Evolutionary conservation across 2,888 invertebrate genomes (phyloP), one percentile per base, ranked within the genome.

Genomic region (Clunio marinus): DNA sequence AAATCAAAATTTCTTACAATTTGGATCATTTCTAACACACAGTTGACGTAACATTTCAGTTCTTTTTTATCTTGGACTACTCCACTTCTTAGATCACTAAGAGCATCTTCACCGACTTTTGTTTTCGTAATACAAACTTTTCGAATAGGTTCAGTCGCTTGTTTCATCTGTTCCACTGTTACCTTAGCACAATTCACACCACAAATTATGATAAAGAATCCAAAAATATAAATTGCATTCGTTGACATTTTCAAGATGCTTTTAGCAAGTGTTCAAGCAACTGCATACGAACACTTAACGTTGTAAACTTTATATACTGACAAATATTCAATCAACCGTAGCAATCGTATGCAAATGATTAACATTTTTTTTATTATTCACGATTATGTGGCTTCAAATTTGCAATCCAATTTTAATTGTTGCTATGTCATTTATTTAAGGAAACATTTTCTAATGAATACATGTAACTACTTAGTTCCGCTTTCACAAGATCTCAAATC

Each of bases 1-100:
- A 20, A 17, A 13, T 24, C 7, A 24, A 25, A 7, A 15, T 24
- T 24, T 57, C 63, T 46, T 17, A 63, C 63, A 22, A 32, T 55
- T 32, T 66, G 55, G 55, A 66, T 66, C 66, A 66, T 66, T 24
- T 66, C 66, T n/a, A 66, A 25, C 2, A 66, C 32, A 35, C 66
- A 66, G 22, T 55, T 66, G 35, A 66, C 35, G 24, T 66, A 66
- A 8, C 66, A 66, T 46, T 66, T 66, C 2, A 51, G 13, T 32
- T 66, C 55, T 28, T 51, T 55, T 15, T 1, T 27, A 24, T 66
- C 55, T 7, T 32, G 55, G 4, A 66, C 10, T 24, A 22, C 13
- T 2, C 51, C 32, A 24, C 1, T 20, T 24, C 55, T 28, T 24
- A 66, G 5, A 1, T 22, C 55, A 1, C 5, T 24, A n/a, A 66